Evolutionary conservation across 2,113 vertebrate genomes (phyloP), one percentile per base, ranked within the genome.

Genomic region (Osmerus mordax): DNA sequence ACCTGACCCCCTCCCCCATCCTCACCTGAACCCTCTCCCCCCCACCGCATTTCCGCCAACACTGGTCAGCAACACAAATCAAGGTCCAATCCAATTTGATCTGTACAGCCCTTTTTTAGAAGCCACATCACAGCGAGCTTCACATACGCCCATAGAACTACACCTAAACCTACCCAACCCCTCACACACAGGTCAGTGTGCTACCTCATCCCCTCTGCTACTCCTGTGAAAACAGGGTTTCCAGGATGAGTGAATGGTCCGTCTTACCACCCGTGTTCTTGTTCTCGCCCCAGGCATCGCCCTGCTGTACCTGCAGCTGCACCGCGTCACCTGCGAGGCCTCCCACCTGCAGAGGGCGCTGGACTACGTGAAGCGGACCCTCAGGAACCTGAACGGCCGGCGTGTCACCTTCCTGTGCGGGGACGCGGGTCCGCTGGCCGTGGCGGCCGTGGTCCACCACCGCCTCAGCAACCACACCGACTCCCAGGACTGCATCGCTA

Each of bases 351-450:
- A 95, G 67, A 91, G 96, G 3, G 95, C 97, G 3, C 87, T 98
- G 29, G 96, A 99, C 86, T 96, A 97, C 0, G 94, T 96, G 21
- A 98, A 98, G 89, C 91, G 97, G 80, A 91, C 94, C 4, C 93
- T 99, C 72, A 93, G 97, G 65, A 95, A 93, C 70, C 90, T 99
- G 78, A 98, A 90, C 0, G 97, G 96, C 7, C 93, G 96, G 25
- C 94, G 93, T 78, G 92, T 99, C 52, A 96, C 95, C 0, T 99
- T 99, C 83, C 94, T 99, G 28, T 99, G 97, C 18, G 97, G 97
- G 0, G 97, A 99, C 3, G 96, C 96, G 0, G 97, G 97, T 18
- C 97, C 97, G 0, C 87, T 99, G 9, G 97, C 97, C 0, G 96
- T 99, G 12, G 96, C 91, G 0, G 96, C 96, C 0, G 96, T 98